Evolutionary conservation across 2,113 vertebrate species (phyloP).

Genomic region (Rhea americana): DNA sequence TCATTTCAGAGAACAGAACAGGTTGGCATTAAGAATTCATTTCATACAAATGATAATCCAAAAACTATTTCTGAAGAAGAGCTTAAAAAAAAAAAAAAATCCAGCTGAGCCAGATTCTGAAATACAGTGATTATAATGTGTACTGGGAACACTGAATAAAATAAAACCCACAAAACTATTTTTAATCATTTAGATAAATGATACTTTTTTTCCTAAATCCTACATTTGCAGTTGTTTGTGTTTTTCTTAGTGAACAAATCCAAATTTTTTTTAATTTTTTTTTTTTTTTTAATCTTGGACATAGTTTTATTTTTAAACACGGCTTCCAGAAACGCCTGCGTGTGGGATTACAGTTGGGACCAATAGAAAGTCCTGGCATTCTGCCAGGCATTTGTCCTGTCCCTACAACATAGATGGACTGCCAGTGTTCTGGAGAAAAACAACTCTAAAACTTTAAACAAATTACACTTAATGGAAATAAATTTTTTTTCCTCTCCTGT

Average conservation of each 20-base stretch:
- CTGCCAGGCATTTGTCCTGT: neutral
- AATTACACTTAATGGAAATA: conserved; percentile 53
- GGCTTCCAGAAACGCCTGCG: neutral
- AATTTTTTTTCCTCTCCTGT: conserved; percentile 21
- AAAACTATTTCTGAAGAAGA: conserved; percentile 32
- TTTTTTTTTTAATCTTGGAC: neutral
- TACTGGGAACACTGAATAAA: neutral
- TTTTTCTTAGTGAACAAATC: neutral
- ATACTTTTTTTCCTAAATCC: conserved; percentile 25
- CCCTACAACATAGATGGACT: neutral
- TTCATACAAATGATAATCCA: conserved; percentile 33
- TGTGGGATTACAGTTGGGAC: conserved; percentile 43
- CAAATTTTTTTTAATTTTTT: conserved; percentile 36
- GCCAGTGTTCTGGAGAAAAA: conserved; percentile 38
- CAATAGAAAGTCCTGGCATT: neutral
- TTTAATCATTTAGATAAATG: conserved; percentile 19
- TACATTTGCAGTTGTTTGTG: neutral
- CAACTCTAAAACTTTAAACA: conserved; percentile 60
- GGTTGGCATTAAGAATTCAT: conserved; percentile 35
- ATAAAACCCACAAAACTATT: neutral
- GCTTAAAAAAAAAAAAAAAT: conserved; percentile 29
- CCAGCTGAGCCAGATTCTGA: conserved; percentile 18
- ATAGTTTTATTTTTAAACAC: conserved; percentile 51
- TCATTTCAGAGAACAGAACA: neutral
- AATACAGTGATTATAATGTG: neutral